Percentiles rank a stretch among this genome's conserved stretches.
These are phyloP conservation scores for Tetropium fuscum DNA, from an alignment of 2,888 invertebrate species.

Conservation along the genomic window DNA sequence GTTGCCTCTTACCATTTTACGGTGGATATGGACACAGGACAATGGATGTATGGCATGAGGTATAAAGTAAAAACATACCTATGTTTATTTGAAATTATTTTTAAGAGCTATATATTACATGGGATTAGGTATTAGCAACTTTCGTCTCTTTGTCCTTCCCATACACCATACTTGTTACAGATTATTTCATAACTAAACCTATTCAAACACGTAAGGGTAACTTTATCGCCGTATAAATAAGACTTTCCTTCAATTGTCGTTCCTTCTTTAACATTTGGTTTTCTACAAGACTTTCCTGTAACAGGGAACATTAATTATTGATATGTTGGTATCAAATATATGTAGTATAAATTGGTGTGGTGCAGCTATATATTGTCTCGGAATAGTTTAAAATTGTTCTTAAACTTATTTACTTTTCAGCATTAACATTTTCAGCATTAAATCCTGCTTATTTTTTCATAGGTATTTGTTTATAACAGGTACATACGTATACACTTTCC, in stretches of 20 bases:
- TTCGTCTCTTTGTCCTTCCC: slow-evolving; percentile 53
- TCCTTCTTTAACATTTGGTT: slow-evolving; percentile 64
- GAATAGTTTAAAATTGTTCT: too few relatives aligned
- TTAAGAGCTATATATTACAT: too few relatives aligned
- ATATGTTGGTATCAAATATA: too few relatives aligned
- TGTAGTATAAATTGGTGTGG: too few relatives aligned
- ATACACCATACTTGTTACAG: slow-evolving; percentile 58
- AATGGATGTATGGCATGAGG: too few relatives aligned
- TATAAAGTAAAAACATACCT: too few relatives aligned
- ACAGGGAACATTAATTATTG: slow-evolving; percentile 14
- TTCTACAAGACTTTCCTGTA: slow-evolving; percentile 68
- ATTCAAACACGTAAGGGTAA: slow-evolving; percentile 63
- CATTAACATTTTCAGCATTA: neutral
- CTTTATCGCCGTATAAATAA: slow-evolving; percentile 66
- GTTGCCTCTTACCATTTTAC: too few relatives aligned
- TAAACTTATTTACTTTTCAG: neutral
- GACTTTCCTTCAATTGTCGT: slow-evolving; percentile 66
- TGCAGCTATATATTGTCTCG: too few relatives aligned
- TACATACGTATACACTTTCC: slow-evolving; percentile 68
- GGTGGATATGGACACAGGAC: too few relatives aligned
- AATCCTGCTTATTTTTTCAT: neutral
- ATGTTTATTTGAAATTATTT: too few relatives aligned
- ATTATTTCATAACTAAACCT: slow-evolving; percentile 49
- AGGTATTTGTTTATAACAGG: neutral
- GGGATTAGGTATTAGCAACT: neutral